Evolutionary conservation across 2,113 vertebrate species (phyloP), one percentile per base, ranked within the genome.

Genomic region (Oceanodroma tethys): DNA sequence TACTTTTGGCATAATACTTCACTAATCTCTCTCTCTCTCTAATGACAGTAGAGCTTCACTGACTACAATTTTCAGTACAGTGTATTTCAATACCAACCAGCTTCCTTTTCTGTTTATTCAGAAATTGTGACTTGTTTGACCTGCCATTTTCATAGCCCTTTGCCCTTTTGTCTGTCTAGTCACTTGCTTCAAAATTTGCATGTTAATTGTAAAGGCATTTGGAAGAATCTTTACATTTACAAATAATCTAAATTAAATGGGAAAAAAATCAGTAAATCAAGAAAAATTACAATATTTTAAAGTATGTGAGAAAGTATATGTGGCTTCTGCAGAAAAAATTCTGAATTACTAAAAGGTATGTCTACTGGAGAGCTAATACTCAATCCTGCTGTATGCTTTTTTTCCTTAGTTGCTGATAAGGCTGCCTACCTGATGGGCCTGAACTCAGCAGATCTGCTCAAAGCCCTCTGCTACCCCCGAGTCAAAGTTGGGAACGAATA

Each of bases 361-460:
- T 50, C 53, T 50, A 22, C 43, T 45, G 25, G 17, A 42, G 55
- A 81, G 11, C 10, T 62, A 40, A 63, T 42, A 63, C 23, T 70
- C 9, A 2, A 30, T 63, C 11, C 19, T 67, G 16, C 25, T 79
- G 6, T 29, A 3, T 47, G 13, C 26, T 76, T 87, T 3, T 3
- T 59, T 68, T 70, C 42, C 38, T 71, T 47, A 97, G 96, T 97
- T 63, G 96, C 96, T 71, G 96, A 97, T 11, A 97, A 97, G 59
- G 96, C 96, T 71, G 96, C 96, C 81, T 97, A 97, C 50, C 16
- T 97, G 55, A 97, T 97, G 96, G 96, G 96, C 20, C 68, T 97
- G 43, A 97, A 97, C 45, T 97, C 96, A 86, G 95, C 96, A 18
- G 96, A 97, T 1, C 79, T 97, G 56, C 93, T 97, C 21, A 97